Base-by-base conservation (phyloP, 1,140 invertebrate genomes). In the Drosophila oshimai region DNA sequence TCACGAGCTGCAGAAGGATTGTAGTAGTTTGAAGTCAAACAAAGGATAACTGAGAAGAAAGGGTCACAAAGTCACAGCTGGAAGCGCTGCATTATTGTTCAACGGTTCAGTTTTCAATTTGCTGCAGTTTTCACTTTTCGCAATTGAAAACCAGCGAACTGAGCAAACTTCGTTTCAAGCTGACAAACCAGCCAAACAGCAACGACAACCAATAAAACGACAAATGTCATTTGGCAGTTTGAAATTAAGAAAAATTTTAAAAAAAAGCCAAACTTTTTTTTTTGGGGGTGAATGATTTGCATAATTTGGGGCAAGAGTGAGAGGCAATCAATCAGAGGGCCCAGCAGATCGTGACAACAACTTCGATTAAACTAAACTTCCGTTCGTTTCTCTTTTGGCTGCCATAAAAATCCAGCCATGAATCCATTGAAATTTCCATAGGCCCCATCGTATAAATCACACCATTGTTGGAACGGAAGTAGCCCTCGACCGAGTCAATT, bases 311-410 rank as follows among this genome's bases (percentile, higher is more conserved):
- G 6, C 18, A 9, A 26, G 12, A 22, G 36, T 74, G 77, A 51
- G 74, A 60, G 72, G 73, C 61, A 86, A 84, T 84, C 79, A 84
- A 84, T 84, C 79, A 86, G 75, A 41, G 55, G 57, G 53, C 37
- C 22, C 29, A 12, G 41, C 74, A 65, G 81, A 53, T 84, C 79
- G 69, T 79, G 74, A 70, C 79, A 84, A 58, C 58, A 74, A 86
- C 80, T 86, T 86, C 80, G 80, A 84, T 79, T 86, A 86, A 86
- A 80, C 75, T 79, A 86, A 86, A 75, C 61, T 80, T 84, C 80
- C 80, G 64, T 75, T 79, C 57, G 61, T 15, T 47, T 13, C 13
- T 49, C 29, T 62, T 22, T 37, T 22, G 26, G 24, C 24, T 47
- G 47, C 46, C 62, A 62, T 79, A 79, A 84, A 86, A 79, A 50